phyloP scores from a whole-genome alignment of 2,113 vertebrate species.

The Cariama cristata region DNA sequence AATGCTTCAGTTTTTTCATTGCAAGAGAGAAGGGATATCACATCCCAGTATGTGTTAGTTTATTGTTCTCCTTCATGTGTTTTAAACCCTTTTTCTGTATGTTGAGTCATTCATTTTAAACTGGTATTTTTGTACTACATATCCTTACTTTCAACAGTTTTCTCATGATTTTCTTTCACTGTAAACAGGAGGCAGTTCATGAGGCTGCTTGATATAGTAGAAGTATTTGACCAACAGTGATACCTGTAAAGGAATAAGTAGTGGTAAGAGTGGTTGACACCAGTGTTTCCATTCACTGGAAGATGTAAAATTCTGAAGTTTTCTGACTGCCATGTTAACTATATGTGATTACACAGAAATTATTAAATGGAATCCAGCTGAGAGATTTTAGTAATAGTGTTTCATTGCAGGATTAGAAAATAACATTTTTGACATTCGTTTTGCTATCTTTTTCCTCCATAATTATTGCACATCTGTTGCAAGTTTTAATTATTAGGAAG shows the following conservation, averaged over 20 bases:
- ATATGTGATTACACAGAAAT: neutral
- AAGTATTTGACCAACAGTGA: neutral
- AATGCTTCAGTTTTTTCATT: neutral
- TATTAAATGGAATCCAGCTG: neutral
- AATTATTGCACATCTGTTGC: neutral
- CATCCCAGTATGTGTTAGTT: neutral
- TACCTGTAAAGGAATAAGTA: neutral
- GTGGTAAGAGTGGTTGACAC: neutral
- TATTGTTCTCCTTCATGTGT: neutral
- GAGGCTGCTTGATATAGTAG: neutral
- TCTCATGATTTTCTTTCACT: neutral
- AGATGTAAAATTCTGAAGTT: neutral
- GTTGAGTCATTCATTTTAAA: neutral
- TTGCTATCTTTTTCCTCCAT: neutral
- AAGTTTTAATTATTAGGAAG: neutral
- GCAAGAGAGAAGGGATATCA: neutral
- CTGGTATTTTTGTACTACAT: neutral
- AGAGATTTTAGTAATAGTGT: neutral
- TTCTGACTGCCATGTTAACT: neutral
- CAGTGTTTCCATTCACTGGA: neutral
- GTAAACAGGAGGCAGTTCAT: neutral
- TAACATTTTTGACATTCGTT: neutral
- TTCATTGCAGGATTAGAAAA: neutral
- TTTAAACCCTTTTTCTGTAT: neutral
- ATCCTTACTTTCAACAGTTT: neutral